Evolutionary conservation across 2,888 invertebrate species (phyloP).

Genomic region (Luperina testacea): DNA sequence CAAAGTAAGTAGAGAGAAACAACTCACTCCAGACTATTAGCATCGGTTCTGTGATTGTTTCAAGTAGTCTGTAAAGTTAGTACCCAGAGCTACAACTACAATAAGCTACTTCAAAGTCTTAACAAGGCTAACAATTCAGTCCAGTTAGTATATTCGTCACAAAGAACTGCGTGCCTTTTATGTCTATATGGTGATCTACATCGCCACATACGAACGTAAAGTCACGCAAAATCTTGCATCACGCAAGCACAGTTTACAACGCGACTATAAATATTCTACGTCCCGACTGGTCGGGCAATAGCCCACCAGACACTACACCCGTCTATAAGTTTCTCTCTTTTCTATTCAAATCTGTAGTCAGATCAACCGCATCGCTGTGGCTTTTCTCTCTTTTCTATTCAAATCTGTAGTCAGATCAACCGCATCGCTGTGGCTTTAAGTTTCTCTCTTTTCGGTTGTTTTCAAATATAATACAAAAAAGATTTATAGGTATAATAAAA

Average conservation of each 20-base stretch:
- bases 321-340: too few species aligned
- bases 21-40: constrained; percentile 1
- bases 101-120: not conserved
- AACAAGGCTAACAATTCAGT: not conserved
- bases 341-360: too few species aligned
- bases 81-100: not conserved
- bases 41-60: constrained; percentile 12
- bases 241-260: too few species aligned
- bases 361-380: too few species aligned
- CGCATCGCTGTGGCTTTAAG: too few species aligned
- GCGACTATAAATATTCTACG: too few species aligned
- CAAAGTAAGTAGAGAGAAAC: not conserved
- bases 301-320: too few species aligned
- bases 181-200: not conserved
- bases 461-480: not conserved
- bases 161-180: not conserved
- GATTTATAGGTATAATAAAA: too few species aligned
- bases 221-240: not conserved
- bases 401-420: too few species aligned
- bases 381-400: too few species aligned
- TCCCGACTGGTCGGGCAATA: too few species aligned
- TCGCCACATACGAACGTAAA: not conserved
- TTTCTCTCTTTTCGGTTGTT: not conserved
- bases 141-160: not conserved
- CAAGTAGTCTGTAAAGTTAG: constrained; percentile 20